Conservation (phyloP, 2,113 vertebrate species). For the Ia io region DNA sequence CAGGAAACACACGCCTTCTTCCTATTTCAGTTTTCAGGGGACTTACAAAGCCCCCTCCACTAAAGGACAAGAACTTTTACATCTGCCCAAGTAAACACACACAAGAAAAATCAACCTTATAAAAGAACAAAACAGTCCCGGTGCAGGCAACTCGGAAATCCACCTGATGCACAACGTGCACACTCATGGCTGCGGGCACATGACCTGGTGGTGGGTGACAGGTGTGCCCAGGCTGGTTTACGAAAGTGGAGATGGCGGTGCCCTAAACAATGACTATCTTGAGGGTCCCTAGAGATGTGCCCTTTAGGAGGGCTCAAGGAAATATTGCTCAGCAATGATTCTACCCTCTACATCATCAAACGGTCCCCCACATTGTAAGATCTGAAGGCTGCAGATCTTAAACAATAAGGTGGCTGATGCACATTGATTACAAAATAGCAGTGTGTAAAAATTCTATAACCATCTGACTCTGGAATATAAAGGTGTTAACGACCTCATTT, state of each 20-base stretch:
- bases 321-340: neutral
- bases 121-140: neutral
- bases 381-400: neutral
- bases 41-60: neutral
- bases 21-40: neutral
- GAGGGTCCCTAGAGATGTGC: neutral
- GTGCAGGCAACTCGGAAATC: neutral
- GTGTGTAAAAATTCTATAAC: neutral
- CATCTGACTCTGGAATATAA: neutral
- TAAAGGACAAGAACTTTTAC: neutral
- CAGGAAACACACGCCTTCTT: neutral
- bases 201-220: no score
- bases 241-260: neutral
- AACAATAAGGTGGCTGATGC: neutral
- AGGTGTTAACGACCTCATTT: neutral
- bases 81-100: neutral
- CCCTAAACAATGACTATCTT: neutral
- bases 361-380: neutral
- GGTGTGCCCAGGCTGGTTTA: neutral
- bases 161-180: neutral
- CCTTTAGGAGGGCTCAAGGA: neutral
- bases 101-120: neutral
- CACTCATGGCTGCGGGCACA: rapidly evolving
- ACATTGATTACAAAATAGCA: neutral
- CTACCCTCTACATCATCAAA: neutral